phyloP scores from a whole-genome alignment of 2,113 vertebrate species.

The Cathartes aura region DNA sequence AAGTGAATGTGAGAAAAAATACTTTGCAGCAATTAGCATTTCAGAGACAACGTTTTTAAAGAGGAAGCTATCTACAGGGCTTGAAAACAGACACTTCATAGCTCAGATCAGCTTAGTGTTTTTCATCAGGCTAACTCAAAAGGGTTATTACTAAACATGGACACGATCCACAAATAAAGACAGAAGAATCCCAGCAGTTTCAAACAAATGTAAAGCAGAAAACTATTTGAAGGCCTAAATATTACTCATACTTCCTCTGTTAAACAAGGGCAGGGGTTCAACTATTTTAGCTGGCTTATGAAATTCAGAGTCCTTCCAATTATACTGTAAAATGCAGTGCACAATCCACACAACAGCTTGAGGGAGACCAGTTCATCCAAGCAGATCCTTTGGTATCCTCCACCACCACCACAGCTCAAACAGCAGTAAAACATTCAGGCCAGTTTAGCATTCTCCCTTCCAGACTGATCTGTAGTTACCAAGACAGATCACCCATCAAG shows the following conservation, averaged over 20 bases:
- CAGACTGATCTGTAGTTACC: not conserved
- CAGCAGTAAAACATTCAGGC: not conserved
- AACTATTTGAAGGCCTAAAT: not conserved
- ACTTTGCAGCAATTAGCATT: not conserved
- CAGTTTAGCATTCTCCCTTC: not conserved
- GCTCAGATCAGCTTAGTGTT: not conserved
- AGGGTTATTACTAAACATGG: not conserved
- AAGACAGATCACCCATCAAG: not conserved
- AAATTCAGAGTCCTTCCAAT: not conserved
- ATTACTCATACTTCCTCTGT: not conserved
- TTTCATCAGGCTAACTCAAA: not conserved
- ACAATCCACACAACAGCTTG: not conserved
- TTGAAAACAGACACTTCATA: not conserved
- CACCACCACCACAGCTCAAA: not conserved
- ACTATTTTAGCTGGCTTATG: constrained; percentile 24
- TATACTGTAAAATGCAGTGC: not conserved
- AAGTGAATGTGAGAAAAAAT: not conserved
- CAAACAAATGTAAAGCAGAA: not conserved
- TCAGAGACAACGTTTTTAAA: not conserved
- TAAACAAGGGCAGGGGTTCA: constrained; percentile 34
- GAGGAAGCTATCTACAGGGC: not conserved
- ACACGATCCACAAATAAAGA: not conserved
- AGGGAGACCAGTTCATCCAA: not conserved
- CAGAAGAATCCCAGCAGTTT: not conserved
- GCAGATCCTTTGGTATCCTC: not conserved